A percentile compares a stretch with the other conserved stretches of the same genome.
These are phyloP conservation scores for Unio delphinus DNA, from an alignment of 2,888 invertebrate species.

Conservation along the genomic window DNA sequence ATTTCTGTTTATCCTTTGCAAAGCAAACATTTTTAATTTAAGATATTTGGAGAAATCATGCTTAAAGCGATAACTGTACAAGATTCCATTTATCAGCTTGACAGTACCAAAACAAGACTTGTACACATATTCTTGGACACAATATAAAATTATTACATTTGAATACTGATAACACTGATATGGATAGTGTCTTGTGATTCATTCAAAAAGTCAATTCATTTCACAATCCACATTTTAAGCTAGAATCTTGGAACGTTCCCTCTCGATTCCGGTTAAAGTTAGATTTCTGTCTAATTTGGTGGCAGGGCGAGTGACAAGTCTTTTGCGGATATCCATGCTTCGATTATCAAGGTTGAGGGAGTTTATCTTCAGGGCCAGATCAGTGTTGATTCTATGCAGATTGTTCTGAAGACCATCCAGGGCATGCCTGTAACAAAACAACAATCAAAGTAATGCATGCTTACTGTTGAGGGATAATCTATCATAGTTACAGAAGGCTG, in stretches of 20 bases:
- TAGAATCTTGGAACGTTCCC: slow-evolving; percentile 59
- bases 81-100: too few species aligned
- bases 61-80: too few species aligned
- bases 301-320: slow-evolving; percentile 61
- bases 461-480: neutral
- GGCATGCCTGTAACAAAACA: slow-evolving; percentile 64
- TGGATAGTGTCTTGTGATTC: too few species aligned
- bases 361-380: slow-evolving; percentile 69
- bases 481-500: neutral
- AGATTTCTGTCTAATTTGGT: slow-evolving; percentile 62
- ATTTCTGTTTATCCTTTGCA: too few species aligned
- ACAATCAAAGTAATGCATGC: neutral
- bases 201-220: too few species aligned
- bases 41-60: too few species aligned
- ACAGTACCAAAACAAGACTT: too few species aligned
- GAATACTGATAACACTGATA: too few species aligned
- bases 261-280: slow-evolving; percentile 64
- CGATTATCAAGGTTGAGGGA: slow-evolving; percentile 70
- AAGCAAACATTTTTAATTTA: too few species aligned
- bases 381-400: slow-evolving; percentile 70
- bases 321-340: slow-evolving; percentile 68
- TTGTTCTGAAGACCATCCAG: slow-evolving; percentile 70
- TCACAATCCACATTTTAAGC: slow-evolving; percentile 40
- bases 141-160: too few species aligned
- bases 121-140: too few species aligned